Evolutionary conservation across 2,113 vertebrate species (phyloP).

Genomic region (Esox niger): DNA sequence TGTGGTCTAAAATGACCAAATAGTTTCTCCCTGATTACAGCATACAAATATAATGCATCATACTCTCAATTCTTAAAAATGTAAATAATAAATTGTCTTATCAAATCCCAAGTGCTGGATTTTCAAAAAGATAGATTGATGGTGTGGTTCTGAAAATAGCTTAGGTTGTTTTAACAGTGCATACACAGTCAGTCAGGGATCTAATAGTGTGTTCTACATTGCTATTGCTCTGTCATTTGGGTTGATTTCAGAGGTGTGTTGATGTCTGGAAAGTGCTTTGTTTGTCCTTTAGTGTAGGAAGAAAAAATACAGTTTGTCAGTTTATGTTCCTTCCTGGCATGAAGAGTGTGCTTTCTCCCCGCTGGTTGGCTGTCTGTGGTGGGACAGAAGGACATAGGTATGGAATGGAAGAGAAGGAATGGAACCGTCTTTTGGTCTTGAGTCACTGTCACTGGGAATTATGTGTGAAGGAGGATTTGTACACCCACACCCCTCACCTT

Average conservation of each 20-base stretch:
- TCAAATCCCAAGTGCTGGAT: conserved; percentile 57
- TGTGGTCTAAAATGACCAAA: conserved; percentile 62
- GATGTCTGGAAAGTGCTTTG: conserved; percentile 50
- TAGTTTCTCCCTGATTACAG: conserved; percentile 60
- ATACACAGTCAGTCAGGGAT: conserved; percentile 36
- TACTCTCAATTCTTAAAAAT: conserved; percentile 59
- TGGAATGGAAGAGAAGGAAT: conserved; percentile 22
- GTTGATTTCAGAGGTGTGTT: conserved; percentile 39
- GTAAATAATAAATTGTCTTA: conserved; percentile 43
- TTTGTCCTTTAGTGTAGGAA: conserved; percentile 51
- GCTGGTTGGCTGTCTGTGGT: conserved; percentile 20
- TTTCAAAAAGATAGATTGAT: conserved; percentile 51
- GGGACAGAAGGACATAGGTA: conserved; percentile 20
- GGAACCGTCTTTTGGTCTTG: conserved; percentile 46
- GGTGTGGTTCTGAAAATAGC: conserved; percentile 62
- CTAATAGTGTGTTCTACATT: conserved; percentile 35
- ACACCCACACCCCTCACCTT: too few relatives aligned
- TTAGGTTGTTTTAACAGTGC: conserved; percentile 56
- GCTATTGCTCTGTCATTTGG: conserved; percentile 55
- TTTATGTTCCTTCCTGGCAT: conserved; percentile 20
- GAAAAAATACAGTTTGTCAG: conserved; percentile 35
- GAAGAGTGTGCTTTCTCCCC: conserved; percentile 30
- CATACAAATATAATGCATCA: conserved; percentile 54
- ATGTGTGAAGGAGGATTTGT: too few relatives aligned
- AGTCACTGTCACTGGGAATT: conserved; percentile 19